Evolutionary conservation across 2,797 vertebrate genomes (phyloP), one percentile per base, ranked within the genome.

Genomic region (Lateolabrax maculatus): DNA sequence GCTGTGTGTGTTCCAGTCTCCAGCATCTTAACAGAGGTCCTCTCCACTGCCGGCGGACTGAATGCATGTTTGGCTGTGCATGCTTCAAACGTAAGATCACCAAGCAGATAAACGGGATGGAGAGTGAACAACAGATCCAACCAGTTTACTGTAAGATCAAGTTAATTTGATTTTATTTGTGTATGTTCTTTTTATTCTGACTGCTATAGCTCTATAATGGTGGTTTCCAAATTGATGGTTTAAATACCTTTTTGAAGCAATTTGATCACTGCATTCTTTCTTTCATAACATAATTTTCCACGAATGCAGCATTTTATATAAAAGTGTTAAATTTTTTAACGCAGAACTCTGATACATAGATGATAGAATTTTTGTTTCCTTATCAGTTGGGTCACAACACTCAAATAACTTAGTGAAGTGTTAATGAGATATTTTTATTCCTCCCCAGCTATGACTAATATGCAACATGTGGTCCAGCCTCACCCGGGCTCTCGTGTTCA

Each of bases 51-150:
- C 93, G 94, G 49, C 94, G 93, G 77, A 95, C 96, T 9, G 95
- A 97, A 53, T 99, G 98, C 84, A 99, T 99, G 97, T 96, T 99
- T 80, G 95, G 94, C 29, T 98, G 98, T 36, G 90, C 89, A 62
- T 99, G 98, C 93, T 94, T 96, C 82, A 97, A 97, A 86, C 94
- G 95, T 86, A 97, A 85, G 85, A 95, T 97, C 74, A 79, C 94
- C 48, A 94, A 95, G 0, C 94, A 94, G 27, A 19, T 75, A 65
- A 91, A 76, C 1, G 36, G 77, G 6, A 89, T 68, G 56, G 91
- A 92, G 87, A 94, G 80, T 0, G 66, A 84, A 18, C 37, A 67
- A 80, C 94, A 70, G 68, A 94, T 81, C 64, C 91, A 87, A 70
- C 91, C 93, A 9, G 87, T 95, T 84, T 96, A 95, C 92, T 94